These are phyloP conservation scores for Phrynocephalus vlangalii DNA, from an alignment of 2,797 vertebrate species.

Conservation along the genomic window DNA sequence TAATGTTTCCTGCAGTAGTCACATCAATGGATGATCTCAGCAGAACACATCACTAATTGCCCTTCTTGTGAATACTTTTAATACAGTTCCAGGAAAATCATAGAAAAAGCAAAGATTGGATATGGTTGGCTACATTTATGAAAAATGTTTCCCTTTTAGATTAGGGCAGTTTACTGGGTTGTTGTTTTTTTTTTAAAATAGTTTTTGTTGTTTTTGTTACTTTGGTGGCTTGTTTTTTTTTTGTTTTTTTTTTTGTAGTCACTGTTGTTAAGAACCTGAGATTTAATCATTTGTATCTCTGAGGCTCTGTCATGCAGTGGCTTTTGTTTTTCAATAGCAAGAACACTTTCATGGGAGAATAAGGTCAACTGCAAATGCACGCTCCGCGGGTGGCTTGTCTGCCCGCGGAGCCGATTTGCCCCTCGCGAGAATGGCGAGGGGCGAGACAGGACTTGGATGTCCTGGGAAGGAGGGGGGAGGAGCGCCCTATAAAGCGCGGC, in stretches of 20 bases:
- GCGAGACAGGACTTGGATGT: too few relatives aligned
- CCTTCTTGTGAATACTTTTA: neutral
- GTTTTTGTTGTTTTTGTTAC: too few relatives aligned
- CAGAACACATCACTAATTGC: neutral
- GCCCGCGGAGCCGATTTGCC: too few relatives aligned
- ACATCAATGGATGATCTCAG: too few relatives aligned
- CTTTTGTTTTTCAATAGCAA: neutral
- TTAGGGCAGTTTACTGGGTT: too few relatives aligned
- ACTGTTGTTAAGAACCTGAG: too few relatives aligned
- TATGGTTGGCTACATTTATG: neutral
- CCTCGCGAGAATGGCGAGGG: too few relatives aligned
- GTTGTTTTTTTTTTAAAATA: neutral
- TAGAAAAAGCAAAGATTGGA: neutral
- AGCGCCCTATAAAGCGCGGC: too few relatives aligned
- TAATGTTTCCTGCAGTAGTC: neutral
- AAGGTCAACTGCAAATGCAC: neutral
- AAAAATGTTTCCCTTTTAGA: neutral
- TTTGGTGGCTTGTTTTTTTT: neutral
- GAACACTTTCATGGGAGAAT: neutral
- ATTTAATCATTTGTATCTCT: slow-evolving; percentile 1
- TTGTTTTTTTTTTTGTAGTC: neutral
- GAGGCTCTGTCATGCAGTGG: neutral
- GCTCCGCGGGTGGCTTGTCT: too few relatives aligned
- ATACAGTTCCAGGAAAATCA: neutral
- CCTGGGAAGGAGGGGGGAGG: too few relatives aligned